These are phyloP conservation scores for Holcopasites calliopsidis DNA, from an alignment of 1,140 invertebrate genomes.

Conservation along the genomic window DNA sequence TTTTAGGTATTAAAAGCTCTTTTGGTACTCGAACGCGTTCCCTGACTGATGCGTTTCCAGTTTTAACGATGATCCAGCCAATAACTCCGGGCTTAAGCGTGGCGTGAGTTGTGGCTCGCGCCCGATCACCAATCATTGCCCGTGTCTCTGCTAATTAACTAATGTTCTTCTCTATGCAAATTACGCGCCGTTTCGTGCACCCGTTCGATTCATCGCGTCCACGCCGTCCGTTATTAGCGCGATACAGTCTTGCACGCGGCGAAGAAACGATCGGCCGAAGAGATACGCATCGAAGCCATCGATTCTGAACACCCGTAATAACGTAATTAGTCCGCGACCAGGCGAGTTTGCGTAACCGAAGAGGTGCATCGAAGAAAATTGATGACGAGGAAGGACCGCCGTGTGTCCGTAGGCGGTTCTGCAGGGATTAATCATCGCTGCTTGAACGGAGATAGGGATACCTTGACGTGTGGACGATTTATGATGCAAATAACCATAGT, in stretches of 20 bases:
- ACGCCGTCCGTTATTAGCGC: constrained; percentile 41
- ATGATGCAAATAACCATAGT: neutral
- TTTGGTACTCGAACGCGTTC: constrained; percentile 28
- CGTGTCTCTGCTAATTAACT: constrained; percentile 78
- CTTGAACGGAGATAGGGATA: constrained; percentile 5
- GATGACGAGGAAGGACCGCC: constrained; percentile 19
- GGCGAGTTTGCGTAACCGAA: constrained; percentile 49
- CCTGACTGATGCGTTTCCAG: constrained; percentile 77
- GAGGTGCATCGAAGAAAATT: constrained; percentile 18
- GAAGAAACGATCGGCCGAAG: constrained; percentile 28
- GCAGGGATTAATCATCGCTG: constrained; percentile 6
- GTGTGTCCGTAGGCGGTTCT: neutral
- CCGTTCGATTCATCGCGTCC: constrained; percentile 45
- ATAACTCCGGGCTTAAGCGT: constrained; percentile 77
- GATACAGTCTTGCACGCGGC: constrained; percentile 4
- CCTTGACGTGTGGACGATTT: neutral
- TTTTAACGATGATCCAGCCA: constrained; percentile 79
- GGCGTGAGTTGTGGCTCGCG: constrained; percentile 73
- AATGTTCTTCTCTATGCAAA: constrained; percentile 79
- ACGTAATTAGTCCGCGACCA: constrained; percentile 46
- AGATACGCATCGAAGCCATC: constrained; percentile 35
- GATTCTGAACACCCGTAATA: constrained; percentile 20
- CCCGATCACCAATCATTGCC: constrained; percentile 79
- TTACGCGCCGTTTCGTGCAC: constrained; percentile 61
- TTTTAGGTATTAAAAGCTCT: constrained; percentile 55